These are phyloP conservation scores for Heptranchias perlo DNA, from an alignment of 2,113 vertebrate genomes.

Conservation along the genomic window DNA sequence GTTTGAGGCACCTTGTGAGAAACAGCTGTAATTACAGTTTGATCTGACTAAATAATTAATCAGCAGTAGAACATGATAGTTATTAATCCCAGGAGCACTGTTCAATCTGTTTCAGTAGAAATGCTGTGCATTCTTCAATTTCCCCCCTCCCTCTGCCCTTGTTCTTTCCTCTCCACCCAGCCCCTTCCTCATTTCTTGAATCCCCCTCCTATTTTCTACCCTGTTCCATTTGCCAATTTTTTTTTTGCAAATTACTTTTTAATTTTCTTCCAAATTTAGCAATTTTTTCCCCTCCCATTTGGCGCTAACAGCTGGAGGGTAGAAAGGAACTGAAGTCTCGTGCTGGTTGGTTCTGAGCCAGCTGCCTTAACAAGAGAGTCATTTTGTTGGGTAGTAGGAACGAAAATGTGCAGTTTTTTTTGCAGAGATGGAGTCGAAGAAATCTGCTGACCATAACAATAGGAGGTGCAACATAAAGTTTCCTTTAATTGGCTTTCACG, in stretches of 20 bases:
- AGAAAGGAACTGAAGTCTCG: neutral
- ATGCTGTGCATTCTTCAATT: constrained; percentile 22
- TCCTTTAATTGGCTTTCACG: constrained; percentile 27
- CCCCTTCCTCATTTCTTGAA: neutral
- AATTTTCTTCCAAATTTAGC: neutral
- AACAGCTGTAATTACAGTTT: constrained; percentile 32
- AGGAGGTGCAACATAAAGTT: constrained; percentile 29
- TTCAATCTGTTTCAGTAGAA: constrained; percentile 30
- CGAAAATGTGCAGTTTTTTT: constrained; percentile 19
- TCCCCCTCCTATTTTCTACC: neutral
- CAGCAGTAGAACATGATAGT: constrained; percentile 26
- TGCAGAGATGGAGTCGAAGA: neutral
- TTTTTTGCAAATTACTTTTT: neutral
- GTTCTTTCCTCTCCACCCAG: neutral
- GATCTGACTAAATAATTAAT: constrained; percentile 24
- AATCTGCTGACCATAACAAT: constrained; percentile 23
- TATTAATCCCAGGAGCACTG: constrained; percentile 28
- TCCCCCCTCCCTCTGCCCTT: neutral
- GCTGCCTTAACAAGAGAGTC: constrained; percentile 3
- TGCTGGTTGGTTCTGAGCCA: constrained; percentile 1
- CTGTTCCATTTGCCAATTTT: neutral
- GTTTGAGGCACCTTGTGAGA: constrained; percentile 30
- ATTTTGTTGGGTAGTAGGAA: constrained; percentile 1
- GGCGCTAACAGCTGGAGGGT: neutral
- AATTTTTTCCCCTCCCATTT: neutral